Evolutionary conservation across 2,797 vertebrate genomes (phyloP).

Genomic region (Florisuga fusca): DNA sequence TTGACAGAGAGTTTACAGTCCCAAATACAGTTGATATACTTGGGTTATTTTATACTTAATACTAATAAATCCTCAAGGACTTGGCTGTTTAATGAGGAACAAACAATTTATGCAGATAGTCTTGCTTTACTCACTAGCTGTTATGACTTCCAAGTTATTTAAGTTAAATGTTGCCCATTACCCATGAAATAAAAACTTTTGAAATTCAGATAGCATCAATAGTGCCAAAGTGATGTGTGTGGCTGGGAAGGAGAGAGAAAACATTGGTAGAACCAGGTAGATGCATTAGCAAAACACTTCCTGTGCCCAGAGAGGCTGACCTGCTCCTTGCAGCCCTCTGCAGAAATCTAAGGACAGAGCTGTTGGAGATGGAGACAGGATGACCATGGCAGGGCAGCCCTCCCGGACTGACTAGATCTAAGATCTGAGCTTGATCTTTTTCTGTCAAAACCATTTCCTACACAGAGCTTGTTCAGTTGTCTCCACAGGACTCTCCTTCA

Average conservation of each 20-base stretch:
- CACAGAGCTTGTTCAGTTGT: neutral
- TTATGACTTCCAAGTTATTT: neutral
- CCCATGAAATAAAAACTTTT: neutral
- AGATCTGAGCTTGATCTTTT: neutral
- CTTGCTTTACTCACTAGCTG: neutral
- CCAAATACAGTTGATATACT: neutral
- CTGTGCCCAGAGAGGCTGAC: fast-evolving
- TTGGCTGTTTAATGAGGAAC: neutral
- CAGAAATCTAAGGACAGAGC: neutral
- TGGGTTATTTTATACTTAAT: neutral
- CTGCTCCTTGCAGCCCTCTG: neutral
- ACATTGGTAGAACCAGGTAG: neutral
- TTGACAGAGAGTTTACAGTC: neutral
- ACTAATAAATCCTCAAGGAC: neutral
- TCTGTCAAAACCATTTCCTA: neutral
- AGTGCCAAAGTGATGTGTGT: neutral
- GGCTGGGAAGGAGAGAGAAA: neutral
- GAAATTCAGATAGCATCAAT: neutral
- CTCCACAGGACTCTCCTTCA: neutral
- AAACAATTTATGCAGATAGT: neutral
- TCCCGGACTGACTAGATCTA: neutral
- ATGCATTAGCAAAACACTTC: neutral
- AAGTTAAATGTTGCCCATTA: neutral
- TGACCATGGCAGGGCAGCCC: fast-evolving
- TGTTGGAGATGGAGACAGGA: neutral